Evolutionary conservation across 2,797 vertebrate species (phyloP).

Genomic region (Coluber constrictor): DNA sequence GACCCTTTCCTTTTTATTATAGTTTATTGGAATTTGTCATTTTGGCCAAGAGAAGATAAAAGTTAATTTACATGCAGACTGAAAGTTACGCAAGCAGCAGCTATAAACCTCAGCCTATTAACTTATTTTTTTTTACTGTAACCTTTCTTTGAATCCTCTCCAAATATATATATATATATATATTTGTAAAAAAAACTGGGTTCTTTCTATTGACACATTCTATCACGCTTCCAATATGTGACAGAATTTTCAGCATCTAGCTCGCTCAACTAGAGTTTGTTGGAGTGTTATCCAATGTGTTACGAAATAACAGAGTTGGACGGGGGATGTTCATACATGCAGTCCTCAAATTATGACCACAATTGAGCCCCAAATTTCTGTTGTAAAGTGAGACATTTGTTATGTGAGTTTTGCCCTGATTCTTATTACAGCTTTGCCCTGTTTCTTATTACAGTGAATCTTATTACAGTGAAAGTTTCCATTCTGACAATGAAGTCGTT

Average conservation of each 20-base stretch:
- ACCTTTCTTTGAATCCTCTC: constrained; percentile 65
- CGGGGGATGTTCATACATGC: too few species aligned
- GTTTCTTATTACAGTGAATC: too few species aligned
- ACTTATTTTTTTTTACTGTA: constrained; percentile 69
- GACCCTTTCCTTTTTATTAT: constrained; percentile 78
- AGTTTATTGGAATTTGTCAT: constrained; percentile 78
- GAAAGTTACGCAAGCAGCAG: constrained; percentile 68
- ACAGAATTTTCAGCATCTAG: not conserved
- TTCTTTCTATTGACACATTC: constrained; percentile 46
- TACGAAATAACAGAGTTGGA: not conserved
- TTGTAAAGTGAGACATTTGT: too few species aligned
- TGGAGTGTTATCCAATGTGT: not conserved
- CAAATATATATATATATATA: too few species aligned
- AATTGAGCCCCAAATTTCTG: too few species aligned
- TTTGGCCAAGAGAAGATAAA: constrained; percentile 66
- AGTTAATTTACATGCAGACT: constrained; percentile 74
- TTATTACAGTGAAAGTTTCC: too few species aligned
- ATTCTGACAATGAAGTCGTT: too few species aligned
- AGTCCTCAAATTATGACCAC: too few species aligned
- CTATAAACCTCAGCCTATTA: constrained; percentile 71
- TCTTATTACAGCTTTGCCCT: too few species aligned
- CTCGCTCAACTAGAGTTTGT: not conserved
- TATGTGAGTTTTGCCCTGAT: too few species aligned
- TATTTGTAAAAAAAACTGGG: too few species aligned
- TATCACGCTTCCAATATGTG: constrained; percentile 41